phyloP scores from a whole-genome alignment of 2,113 vertebrate species.

The Elephas maximus region DNA sequence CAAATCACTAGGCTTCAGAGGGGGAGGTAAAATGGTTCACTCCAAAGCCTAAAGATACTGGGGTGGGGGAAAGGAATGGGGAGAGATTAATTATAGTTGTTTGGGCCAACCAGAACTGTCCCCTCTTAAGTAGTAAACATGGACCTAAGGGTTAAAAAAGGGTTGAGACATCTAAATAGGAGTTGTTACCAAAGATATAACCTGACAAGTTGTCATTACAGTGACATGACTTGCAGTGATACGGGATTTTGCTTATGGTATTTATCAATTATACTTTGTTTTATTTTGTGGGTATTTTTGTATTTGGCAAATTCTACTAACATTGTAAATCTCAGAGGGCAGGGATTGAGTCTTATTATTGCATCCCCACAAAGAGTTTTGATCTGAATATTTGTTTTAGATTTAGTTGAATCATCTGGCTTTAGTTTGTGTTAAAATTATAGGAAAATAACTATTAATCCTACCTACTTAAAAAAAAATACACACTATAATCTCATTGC shows the following conservation, averaged over 20 bases:
- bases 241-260: not conserved
- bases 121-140: not conserved
- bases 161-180: not conserved
- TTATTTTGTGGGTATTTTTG: conserved; percentile 37
- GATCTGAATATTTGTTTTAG: conserved; percentile 20
- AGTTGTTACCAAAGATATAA: not conserved
- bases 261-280: conserved; percentile 11
- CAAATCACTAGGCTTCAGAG: too few relatives aligned
- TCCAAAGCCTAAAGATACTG: too few relatives aligned
- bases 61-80: too few relatives aligned
- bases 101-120: too few relatives aligned
- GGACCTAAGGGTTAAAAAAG: not conserved
- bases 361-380: not conserved
- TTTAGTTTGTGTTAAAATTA: conserved; percentile 26
- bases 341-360: not conserved
- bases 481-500: not conserved
- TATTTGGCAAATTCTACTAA: not conserved
- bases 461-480: not conserved
- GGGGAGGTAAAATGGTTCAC: too few relatives aligned
- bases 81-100: too few relatives aligned
- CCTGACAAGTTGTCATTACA: not conserved
- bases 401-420: not conserved
- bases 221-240: not conserved
- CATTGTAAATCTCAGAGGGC: not conserved
- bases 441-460: not conserved